A percentile compares a stretch with the other conserved stretches of the same genome.
Evolutionary conservation across 2,797 vertebrate genomes (phyloP).

Genomic region (Rhincodon typus): DNA sequence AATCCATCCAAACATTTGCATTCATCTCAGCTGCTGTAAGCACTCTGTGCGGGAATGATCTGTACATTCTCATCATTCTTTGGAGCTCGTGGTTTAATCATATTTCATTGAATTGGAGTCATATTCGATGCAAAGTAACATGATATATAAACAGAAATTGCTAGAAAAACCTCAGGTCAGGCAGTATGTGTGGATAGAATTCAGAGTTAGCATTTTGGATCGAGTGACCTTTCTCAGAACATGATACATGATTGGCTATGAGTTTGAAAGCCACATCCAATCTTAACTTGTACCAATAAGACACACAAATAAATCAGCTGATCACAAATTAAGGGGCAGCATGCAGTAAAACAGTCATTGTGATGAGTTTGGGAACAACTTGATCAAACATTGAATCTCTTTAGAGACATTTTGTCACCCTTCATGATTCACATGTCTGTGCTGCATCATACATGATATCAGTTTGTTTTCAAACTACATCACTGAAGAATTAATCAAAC

Average conservation of each 20-base stretch:
- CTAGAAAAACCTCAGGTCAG: background rate
- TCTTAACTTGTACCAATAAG: background rate
- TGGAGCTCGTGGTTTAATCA: background rate
- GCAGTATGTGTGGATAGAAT: too few relatives aligned
- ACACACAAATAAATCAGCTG: background rate
- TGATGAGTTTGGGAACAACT: too few relatives aligned
- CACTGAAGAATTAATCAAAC: too few relatives aligned
- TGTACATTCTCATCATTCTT: background rate
- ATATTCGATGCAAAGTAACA: background rate
- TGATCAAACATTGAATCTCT: too few relatives aligned
- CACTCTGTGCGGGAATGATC: background rate
- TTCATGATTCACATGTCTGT: too few relatives aligned
- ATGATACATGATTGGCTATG: too few relatives aligned
- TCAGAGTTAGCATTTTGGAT: too few relatives aligned
- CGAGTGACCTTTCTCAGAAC: too few relatives aligned
- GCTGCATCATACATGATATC: too few relatives aligned
- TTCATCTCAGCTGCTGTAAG: background rate
- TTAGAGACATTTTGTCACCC: too few relatives aligned
- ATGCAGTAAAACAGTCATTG: too few relatives aligned
- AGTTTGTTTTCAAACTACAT: too few relatives aligned
- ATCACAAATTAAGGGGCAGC: background rate
- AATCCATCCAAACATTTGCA: background rate
- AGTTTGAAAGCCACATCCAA: background rate
- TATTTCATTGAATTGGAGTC: background rate
- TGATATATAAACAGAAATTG: background rate